Base-by-base conservation (phyloP, 92 coral and sea anemone genomes). In the Palythoa heliodiscus region DNA sequence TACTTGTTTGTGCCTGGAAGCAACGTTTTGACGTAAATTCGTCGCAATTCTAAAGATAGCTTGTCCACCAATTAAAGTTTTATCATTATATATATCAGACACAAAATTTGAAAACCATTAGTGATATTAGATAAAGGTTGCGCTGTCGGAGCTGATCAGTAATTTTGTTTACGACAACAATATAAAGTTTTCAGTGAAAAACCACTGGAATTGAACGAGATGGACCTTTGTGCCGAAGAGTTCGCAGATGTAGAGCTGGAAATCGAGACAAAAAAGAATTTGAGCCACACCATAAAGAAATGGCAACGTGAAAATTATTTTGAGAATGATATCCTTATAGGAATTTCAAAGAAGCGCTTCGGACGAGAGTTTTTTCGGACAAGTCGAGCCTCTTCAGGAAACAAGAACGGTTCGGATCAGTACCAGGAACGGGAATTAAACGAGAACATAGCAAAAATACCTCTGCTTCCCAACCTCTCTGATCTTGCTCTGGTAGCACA, bases 291-390 rank as follows among this genome's bases (percentile, higher is more conserved):
- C 47, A 37, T 77, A 23, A 77, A 57, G 48, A 77, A 77, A 77
- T 77, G 82, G 82, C 82, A 77, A 54, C 20, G 67, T 57, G 50
- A 77, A 77, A 25, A 57, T 9, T 77, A 77, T 39, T 77, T 77
- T 24, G 48, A 60, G 50, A 57, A 57, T 25, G 9, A 37, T 67
- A 77, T 29, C 24, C 54, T 38, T 12, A 15, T 57, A 7, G 15
- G 47, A 54, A 19, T 16, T 77, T 77, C 58, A 7, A 77, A 35
- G 39, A 77, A 60, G 23, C 39, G 55, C 70, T 23, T 10, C 16
- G 70, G 58, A 55, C 52, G 68, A 39, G 55, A 11, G 68, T 23
- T 29, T 5, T 43, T 43, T 8, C 50, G 50, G 14, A 29, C 17
- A 17, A 35, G 15, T n/a, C 52, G 43, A 7, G 24, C 50, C 29